Base-by-base conservation (phyloP, 64 coral and sea anemone genomes). In the Exaiptasia diaphana region DNA sequence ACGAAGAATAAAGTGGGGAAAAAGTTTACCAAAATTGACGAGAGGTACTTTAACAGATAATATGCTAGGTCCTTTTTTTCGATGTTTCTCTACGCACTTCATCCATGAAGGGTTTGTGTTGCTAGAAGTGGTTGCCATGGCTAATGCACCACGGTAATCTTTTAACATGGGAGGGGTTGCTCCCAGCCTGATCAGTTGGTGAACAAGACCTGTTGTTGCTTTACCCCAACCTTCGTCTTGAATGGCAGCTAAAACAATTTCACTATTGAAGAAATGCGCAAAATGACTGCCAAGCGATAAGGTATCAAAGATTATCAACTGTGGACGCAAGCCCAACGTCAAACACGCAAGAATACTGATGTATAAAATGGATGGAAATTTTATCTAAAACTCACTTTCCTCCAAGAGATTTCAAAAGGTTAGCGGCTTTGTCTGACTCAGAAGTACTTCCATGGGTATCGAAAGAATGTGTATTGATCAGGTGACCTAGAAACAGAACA, bases 21-120 rank as follows among this genome's bases (percentile, higher is more conserved):
- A n/a, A n/a, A n/a, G n/a, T n/a, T n/a, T n/a, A n/a, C n/a, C n/a
- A n/a, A n/a, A n/a, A n/a, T n/a, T n/a, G n/a, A n/a, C n/a, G n/a
- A n/a, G n/a, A 1, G 25, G 23, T 26, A 80, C 46, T 39, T 41
- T 43, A 35, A 25, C 58, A 40, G 77, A 63, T 29, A 41, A 53
- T 26, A 64, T 30, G n/a, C 80, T 83, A 1, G 80, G 80, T 38
- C 80, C 80, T 9, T 54, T 36, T 11, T 52, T 67, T 56, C 64
- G 38, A 8, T 4, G 4, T 4, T 32, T 53, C n/a, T 83, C 45
- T 15, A 44, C 64, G 26, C 71, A 65, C 13, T 5, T 40, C 20
- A 83, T 57, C 64, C 65, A 83, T 3, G 80, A 50, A 30, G 80
- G 80, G 24, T 15, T 71, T 20, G 49, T 38, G 9, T 23, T 22